A percentile compares a stretch with the other conserved stretches of the same genome.
These are phyloP conservation scores for Acanthurus lineatus DNA, from an alignment of 2,797 vertebrate genomes.

Conservation along the genomic window DNA sequence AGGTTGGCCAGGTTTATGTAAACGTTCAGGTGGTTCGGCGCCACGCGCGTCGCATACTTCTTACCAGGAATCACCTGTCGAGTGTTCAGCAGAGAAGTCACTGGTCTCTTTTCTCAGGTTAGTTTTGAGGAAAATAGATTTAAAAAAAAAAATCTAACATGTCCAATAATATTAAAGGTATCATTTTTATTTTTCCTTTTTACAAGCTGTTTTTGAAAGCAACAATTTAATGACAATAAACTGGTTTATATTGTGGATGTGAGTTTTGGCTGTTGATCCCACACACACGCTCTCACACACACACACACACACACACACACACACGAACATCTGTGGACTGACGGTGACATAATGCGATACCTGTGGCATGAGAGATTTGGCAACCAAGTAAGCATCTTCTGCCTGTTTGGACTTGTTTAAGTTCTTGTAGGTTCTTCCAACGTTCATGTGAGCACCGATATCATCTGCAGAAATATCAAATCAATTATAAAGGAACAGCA, in stretches of 20 bases:
- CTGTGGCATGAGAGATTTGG: constrained; percentile 99
- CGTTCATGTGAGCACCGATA: constrained; percentile 99
- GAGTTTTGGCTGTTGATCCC: too few species aligned
- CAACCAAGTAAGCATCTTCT: constrained; percentile 95
- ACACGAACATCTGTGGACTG: not conserved
- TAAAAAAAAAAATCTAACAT: too few species aligned
- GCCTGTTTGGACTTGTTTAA: constrained; percentile 96
- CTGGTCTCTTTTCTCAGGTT: not conserved
- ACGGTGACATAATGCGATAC: constrained; percentile 76
- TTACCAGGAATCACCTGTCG: constrained; percentile 96
- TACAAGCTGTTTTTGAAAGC: too few species aligned
- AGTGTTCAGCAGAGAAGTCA: constrained; percentile 29
- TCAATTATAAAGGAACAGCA: not conserved
- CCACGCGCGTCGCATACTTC: constrained; percentile 97
- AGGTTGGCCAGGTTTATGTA: constrained; percentile 99
- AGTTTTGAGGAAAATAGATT: too few species aligned
- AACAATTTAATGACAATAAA: not conserved
- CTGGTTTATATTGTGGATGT: not conserved
- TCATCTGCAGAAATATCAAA: constrained; percentile 87
- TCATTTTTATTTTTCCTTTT: too few species aligned
- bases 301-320: not conserved
- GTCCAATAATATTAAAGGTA: too few species aligned
- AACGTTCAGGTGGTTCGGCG: constrained; percentile 98
- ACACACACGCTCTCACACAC: not conserved
- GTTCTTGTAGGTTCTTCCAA: constrained; percentile 99